Percentiles rank a stretch among this genome's conserved stretches.
Evolutionary conservation across 2,113 vertebrate species (phyloP).

Genomic region (Pogona vitticeps): DNA sequence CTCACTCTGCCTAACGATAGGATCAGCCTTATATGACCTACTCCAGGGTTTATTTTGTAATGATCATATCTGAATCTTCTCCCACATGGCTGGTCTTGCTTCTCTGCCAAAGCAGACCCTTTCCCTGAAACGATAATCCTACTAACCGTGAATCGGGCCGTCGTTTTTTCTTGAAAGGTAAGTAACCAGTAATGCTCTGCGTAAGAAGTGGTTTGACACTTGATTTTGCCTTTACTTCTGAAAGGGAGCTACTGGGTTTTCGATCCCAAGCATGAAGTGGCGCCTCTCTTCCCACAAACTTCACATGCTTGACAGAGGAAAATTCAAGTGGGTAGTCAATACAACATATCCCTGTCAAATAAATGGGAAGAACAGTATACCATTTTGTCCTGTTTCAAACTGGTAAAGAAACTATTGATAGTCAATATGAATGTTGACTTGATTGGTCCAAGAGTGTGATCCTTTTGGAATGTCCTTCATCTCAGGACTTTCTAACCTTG

Average conservation of each 20-base stretch:
- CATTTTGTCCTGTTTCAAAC: neutral
- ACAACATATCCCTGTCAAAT: constrained; percentile 56
- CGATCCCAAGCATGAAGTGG: neutral
- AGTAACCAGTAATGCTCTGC: neutral
- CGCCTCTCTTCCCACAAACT: neutral
- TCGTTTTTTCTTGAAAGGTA: neutral
- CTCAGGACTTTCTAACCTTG: neutral
- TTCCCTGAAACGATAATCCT: neutral
- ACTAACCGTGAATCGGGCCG: neutral
- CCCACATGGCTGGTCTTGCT: neutral
- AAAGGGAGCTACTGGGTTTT: neutral
- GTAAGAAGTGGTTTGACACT: neutral
- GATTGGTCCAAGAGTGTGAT: neutral
- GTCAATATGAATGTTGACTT: neutral
- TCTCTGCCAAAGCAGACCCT: neutral
- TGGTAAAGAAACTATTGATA: neutral
- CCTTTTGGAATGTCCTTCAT: neutral
- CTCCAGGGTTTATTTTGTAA: neutral
- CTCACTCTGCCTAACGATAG: no score
- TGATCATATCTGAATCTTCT: neutral
- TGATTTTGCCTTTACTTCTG: neutral
- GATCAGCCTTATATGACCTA: neutral
- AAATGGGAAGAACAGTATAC: neutral
- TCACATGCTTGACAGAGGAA: neutral
- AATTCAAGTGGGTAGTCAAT: constrained; percentile 38